Evolutionary conservation across 1,140 invertebrate species (phyloP).

Genomic region (Brachionus asplanchnoidis): DNA sequence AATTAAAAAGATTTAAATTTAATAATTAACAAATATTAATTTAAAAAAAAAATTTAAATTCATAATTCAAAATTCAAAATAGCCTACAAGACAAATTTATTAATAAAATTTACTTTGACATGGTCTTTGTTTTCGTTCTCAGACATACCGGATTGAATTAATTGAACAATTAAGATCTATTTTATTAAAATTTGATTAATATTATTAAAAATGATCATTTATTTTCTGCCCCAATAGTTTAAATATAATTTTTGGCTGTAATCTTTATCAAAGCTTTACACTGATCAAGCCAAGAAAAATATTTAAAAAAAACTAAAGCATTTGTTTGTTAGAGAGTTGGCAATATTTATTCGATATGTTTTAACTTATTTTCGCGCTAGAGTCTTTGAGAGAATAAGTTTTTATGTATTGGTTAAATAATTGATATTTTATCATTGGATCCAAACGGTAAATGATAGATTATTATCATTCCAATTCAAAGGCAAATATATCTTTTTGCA

Average conservation of each 20-base stretch:
- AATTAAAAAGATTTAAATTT: no score
- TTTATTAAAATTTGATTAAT: neutral
- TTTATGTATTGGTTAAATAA: constrained; percentile 28
- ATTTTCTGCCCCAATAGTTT: neutral
- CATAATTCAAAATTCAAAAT: no score
- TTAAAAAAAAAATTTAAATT: no score
- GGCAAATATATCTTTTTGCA: constrained; percentile 33
- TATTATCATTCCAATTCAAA: neutral
- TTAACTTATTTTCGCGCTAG: neutral
- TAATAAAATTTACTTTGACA: neutral
- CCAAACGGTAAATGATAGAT: constrained; percentile 43
- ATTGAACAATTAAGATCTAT: neutral
- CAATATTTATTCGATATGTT: neutral
- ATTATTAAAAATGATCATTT: neutral
- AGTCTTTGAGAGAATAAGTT: neutral
- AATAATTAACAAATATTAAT: no score
- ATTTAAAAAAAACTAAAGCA: neutral
- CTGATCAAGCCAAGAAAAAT: neutral
- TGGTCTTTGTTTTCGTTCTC: neutral
- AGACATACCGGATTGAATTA: neutral
- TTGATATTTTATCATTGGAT: constrained; percentile 13
- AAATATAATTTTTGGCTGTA: neutral
- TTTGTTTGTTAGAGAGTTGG: neutral
- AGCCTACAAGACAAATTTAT: no score
- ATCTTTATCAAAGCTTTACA: neutral